Evolutionary conservation across 1,140 invertebrate genomes (phyloP), one percentile per base, ranked within the genome.

Genomic region (Nylanderia fulva): DNA sequence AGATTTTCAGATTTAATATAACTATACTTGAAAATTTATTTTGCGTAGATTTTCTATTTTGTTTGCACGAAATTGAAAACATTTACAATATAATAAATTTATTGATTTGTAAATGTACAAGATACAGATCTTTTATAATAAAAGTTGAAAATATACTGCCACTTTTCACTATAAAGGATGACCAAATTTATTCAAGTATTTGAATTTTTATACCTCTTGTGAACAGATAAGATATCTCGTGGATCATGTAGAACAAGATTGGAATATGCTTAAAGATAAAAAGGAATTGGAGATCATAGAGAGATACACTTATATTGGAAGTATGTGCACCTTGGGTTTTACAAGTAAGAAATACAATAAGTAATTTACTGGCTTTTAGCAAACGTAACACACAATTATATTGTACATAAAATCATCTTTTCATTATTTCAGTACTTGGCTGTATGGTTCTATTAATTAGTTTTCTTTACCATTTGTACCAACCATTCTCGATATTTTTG

Each of bases 181-280:
- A 36, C 52, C 21, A 33, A 64, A 0, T 39, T 54, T 54, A 24
- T 7, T 15, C 2, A 52, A 27, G 0, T 13, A n/a, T 36, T 9
- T 71, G 18, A 71, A 54, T 71, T 52, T 29, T 68, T 13, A 39
- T 18, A 64, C 42, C 66, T 58, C 0, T 45, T 6, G 7, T 15
- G 13, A 71, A 72, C 1, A 82, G 77, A 29, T 82, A 33, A 71
- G 7, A 7, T 36, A 21, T 36, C 77, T 82, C 3, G 72, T 82
- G 77, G n/a, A 60, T n/a, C 36, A 45, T 42, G 24, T 82, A 29
- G 36, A 71, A 58, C 36, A 45, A 42, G 77, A 82, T 45, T 82
- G 77, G 77, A 82, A 82, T 64, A 82, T 82, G 52, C 77, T 82
- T 42, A 82, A 82, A n/a, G 36, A 82, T 58, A 82, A 82, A 58